These are phyloP conservation scores for Tyria jacobaeae DNA, from an alignment of 2,888 invertebrate species.

Conservation along the genomic window DNA sequence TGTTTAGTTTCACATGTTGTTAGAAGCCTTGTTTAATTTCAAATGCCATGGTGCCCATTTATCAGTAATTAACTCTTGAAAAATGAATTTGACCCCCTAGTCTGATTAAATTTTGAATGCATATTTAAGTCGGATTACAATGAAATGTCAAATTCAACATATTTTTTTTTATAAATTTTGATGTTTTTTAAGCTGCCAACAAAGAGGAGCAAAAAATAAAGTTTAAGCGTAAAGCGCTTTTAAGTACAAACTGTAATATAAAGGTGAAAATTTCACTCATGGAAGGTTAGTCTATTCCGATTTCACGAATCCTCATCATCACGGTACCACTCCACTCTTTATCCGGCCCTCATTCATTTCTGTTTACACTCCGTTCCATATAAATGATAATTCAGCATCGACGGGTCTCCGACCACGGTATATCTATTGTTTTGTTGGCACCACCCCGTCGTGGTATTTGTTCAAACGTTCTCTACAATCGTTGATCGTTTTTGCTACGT, in stretches of 20 bases:
- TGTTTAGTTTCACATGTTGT: no score
- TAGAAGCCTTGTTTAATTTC: no score
- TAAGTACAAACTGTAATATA: no score
- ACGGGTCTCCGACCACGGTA: constrained; percentile 29
- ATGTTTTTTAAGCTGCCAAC: background rate
- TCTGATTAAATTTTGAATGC: no score
- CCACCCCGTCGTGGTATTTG: constrained; percentile 56
- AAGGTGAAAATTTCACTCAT: constrained; percentile 25
- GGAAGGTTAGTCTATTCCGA: constrained; percentile 24
- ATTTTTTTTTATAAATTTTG: background rate
- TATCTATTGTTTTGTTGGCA: constrained; percentile 47
- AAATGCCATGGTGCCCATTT: no score
- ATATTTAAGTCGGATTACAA: no score
- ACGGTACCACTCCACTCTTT: constrained; percentile 27
- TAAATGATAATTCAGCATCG: constrained; percentile 47
- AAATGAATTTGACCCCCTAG: no score
- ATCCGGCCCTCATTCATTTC: constrained; percentile 41
- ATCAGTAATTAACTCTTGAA: no score
- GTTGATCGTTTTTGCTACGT: constrained; percentile 65
- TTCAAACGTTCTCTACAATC: constrained; percentile 64
- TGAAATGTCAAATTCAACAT: no score
- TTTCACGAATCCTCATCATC: constrained; percentile 30
- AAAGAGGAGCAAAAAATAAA: constrained; percentile 9
- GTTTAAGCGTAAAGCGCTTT: constrained; percentile 6
- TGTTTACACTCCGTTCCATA: constrained; percentile 37